phyloP scores from a whole-genome alignment of 2,888 invertebrate genomes.

The Drosophila lacicola region DNA sequence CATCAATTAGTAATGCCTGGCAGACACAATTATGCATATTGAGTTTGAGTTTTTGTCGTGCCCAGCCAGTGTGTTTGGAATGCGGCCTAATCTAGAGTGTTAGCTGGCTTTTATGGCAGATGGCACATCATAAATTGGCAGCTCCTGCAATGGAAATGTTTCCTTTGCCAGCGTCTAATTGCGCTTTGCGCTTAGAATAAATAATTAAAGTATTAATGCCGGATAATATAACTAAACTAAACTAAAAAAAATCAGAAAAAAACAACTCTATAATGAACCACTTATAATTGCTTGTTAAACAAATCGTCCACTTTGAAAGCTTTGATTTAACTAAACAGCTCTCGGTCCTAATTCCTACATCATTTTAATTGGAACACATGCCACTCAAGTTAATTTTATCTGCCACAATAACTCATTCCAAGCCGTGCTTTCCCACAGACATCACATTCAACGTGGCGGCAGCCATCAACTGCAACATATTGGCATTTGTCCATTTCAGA shows the following conservation, averaged over 20 bases:
- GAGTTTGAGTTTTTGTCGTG: slow-evolving; percentile 30
- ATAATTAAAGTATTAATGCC: slow-evolving; percentile 12
- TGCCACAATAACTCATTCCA: slow-evolving; percentile 59
- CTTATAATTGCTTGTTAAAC: too few relatives aligned
- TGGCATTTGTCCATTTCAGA: slow-evolving; percentile 69
- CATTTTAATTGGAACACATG: slow-evolving; percentile 53
- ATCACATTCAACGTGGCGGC: slow-evolving; percentile 54
- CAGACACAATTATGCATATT: slow-evolving; percentile 77
- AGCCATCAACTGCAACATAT: slow-evolving; percentile 75
- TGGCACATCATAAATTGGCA: slow-evolving; percentile 46
- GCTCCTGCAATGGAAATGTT: slow-evolving; percentile 30
- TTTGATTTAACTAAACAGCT: background rate
- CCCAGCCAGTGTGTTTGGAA: slow-evolving; percentile 15
- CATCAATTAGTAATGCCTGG: slow-evolving; percentile 80
- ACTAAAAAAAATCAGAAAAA: slow-evolving; percentile 2
- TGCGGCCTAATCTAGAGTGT: slow-evolving; percentile 33
- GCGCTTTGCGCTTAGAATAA: slow-evolving; percentile 34
- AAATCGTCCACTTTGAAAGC: background rate
- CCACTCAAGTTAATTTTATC: slow-evolving; percentile 52
- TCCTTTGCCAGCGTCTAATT: slow-evolving; percentile 41
- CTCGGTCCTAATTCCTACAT: slow-evolving; percentile 26
- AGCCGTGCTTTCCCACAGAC: slow-evolving; percentile 66
- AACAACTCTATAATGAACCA: too few relatives aligned
- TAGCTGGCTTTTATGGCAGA: slow-evolving; percentile 41
- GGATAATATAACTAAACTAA: background rate